Evolutionary conservation across 2,797 vertebrate species (phyloP), one percentile per base, ranked within the genome.

Genomic region (Melanotaenia trifasciata): DNA sequence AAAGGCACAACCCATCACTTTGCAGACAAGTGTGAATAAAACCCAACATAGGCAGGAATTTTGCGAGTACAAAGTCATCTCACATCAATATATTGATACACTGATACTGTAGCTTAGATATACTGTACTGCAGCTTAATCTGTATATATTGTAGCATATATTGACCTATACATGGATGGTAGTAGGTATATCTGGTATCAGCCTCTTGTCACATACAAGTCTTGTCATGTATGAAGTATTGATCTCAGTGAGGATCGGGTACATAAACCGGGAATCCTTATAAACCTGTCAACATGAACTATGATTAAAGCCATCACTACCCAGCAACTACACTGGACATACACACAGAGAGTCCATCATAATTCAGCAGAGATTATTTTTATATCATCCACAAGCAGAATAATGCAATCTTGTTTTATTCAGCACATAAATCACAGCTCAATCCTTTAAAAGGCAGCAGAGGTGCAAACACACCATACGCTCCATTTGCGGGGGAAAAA

Each of bases 171-270:
- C 26, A 26, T 64, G 62, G 66, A 75, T 87, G 73, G 81, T 85
- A 81, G 69, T 79, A 70, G 58, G 70, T 79, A 69, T 68, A 80
- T 71, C 73, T 81, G 79, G 70, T 66, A 59, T 78, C 70, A 79
- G 83, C 78, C 69, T 77, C 83, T 81, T 74, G 80, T 85, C 78
- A 83, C 61, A 76, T 83, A 89, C 78, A 88, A 86, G 85, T 67
- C 64, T 90, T 75, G 85, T 88, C 81, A 61, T 50, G 60, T 84
- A 71, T 89, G 75, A 88, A 76, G 81, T 74, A 87, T 51, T 74
- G 73, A 84, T 81, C 67, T 62, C 20, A 8, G 50, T 32, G 11
- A 72, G 60, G 81, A 83, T 84, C 83, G 83, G 72, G 38, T 64
- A 62, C 76, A 85, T 82, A 89, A 88, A 88, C 43, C 54, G 79